These are phyloP conservation scores for Erinaceus europaeus DNA, from an alignment of 2,113 vertebrate genomes.

Conservation along the genomic window DNA sequence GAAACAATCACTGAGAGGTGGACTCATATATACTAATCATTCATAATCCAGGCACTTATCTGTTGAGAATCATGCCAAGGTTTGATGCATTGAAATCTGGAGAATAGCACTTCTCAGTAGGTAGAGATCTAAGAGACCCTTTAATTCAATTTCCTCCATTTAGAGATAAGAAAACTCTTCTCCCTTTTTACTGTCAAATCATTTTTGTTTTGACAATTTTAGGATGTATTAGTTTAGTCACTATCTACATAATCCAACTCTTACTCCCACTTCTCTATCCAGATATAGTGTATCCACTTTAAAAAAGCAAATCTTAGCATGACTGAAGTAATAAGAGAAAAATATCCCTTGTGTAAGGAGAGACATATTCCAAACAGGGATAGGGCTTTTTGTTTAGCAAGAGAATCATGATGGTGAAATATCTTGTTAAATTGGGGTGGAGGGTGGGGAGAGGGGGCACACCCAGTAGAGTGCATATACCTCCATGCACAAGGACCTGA, in stretches of 20 bases:
- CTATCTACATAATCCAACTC: neutral
- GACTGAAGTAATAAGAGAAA: neutral
- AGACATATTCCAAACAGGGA: accelerated
- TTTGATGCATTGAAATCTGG: neutral
- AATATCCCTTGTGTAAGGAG: neutral
- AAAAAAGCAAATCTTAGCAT: neutral
- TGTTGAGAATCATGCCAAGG: constrained; percentile 5
- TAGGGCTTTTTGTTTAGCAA: neutral
- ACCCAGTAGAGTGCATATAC: too few species aligned
- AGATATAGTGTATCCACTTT: neutral
- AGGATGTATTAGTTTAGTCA: constrained; percentile 13
- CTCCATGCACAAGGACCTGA: too few species aligned
- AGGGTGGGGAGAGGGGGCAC: neutral
- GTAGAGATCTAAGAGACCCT: neutral
- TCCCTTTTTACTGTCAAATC: neutral
- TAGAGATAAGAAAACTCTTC: neutral
- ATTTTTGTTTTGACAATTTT: constrained; percentile 2
- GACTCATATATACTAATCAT: constrained; percentile 27
- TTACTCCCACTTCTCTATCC: neutral
- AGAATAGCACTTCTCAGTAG: neutral
- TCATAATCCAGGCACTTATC: constrained; percentile 46
- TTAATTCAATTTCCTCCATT: neutral
- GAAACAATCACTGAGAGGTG: neutral
- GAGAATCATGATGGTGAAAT: neutral
- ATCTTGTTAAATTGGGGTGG: neutral